phyloP scores from a whole-genome alignment of 2,797 vertebrate species.

The Triplophysa bombifrons region DNA sequence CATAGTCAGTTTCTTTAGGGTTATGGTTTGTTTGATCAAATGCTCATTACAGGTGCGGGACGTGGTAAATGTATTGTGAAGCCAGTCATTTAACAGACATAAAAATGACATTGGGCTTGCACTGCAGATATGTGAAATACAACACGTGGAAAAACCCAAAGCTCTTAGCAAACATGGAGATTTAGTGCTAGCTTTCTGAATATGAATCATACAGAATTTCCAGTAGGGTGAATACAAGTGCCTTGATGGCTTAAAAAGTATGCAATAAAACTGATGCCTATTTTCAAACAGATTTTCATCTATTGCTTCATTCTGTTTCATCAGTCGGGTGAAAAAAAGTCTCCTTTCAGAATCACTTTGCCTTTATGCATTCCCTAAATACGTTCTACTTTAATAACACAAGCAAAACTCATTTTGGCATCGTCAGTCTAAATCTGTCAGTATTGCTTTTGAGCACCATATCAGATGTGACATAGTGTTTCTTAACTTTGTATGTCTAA shows the following conservation, averaged over 20 bases:
- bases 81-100: background rate
- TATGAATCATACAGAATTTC: background rate
- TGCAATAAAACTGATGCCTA: constrained; percentile 5
- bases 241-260: background rate
- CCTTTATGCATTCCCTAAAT: constrained; percentile 3
- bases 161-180: constrained; percentile 3
- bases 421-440: background rate
- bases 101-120: background rate
- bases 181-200: background rate
- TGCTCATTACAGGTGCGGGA: background rate
- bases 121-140: background rate
- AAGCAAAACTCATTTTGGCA: background rate
- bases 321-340: background rate
- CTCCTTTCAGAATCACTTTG: background rate
- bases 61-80: background rate
- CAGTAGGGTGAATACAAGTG: background rate
- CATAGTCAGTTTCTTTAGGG: background rate
- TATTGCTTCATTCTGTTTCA: constrained; percentile 15
- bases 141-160: background rate
- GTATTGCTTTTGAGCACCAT: constrained; percentile 18
- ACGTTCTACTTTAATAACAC: background rate
- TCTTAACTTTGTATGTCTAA: background rate
- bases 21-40: constrained; percentile 35
- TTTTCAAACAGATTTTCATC: background rate
- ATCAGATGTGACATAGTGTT: background rate